These are phyloP conservation scores for Siniperca chuatsi DNA, from an alignment of 2,113 vertebrate species.

Conservation along the genomic window DNA sequence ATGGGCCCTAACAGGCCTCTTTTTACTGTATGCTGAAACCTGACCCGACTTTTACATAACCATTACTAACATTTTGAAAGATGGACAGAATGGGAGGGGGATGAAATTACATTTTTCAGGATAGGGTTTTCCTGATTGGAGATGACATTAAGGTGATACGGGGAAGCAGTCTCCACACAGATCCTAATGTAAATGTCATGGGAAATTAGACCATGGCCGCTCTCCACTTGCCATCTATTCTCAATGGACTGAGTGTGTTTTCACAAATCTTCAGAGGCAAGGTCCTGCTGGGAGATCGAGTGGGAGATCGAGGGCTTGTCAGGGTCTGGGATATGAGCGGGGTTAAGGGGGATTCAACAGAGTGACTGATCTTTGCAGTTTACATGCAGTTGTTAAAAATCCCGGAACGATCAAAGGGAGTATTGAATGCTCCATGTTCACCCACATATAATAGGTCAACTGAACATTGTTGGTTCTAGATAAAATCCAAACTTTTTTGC, in stretches of 20 bases:
- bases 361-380: constrained; percentile 14
- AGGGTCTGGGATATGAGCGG: not conserved
- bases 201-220: constrained; percentile 27
- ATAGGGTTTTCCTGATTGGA: constrained; percentile 18
- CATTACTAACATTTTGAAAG: constrained; percentile 29
- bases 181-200: constrained; percentile 49
- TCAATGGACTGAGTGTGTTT: constrained; percentile 27
- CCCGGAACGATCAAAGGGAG: not conserved
- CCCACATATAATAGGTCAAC: not conserved
- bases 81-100: constrained; percentile 14
- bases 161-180: not conserved
- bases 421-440: not conserved
- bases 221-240: constrained; percentile 32
- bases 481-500: not conserved
- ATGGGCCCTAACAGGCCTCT: constrained; percentile 20
- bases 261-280: constrained; percentile 32
- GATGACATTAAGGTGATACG: constrained; percentile 6
- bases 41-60: constrained; percentile 47
- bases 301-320: constrained; percentile 31
- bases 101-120: constrained; percentile 37
- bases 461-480: not conserved
- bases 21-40: constrained; percentile 33
- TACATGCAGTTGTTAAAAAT: constrained; percentile 10
- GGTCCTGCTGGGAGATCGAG: constrained; percentile 39
- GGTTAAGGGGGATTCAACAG: not conserved